A percentile compares a stretch with the other conserved stretches of the same genome.
Conservation (phyloP, 2,888 invertebrate species). For the Cybosia mesomella region DNA sequence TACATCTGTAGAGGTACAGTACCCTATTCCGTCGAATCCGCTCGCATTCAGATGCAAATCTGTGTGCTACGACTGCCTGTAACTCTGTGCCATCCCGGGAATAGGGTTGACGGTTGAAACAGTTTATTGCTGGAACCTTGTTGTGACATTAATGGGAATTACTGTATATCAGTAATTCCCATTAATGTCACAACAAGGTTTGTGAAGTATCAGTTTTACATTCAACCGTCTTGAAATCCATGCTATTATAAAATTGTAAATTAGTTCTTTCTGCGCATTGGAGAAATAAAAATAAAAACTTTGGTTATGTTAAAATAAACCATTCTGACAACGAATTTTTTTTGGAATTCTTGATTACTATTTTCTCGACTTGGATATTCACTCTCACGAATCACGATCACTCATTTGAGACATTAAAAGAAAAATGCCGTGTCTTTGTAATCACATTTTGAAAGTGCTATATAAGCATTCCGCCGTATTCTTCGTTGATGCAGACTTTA, state of each 20-base stretch:
- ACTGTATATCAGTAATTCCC: too few species aligned
- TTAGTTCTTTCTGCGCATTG: too few species aligned
- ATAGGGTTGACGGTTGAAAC: constrained; percentile 36
- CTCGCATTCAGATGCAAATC: constrained; percentile 52
- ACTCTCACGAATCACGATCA: too few species aligned
- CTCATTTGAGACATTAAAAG: background rate
- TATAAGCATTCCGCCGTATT: background rate
- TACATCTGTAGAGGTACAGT: constrained; percentile 29
- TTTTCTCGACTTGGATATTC: too few species aligned
- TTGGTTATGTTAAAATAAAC: too few species aligned
- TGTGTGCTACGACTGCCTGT: constrained; percentile 35
- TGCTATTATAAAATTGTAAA: too few species aligned
- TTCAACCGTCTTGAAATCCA: background rate
- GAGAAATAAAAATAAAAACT: too few species aligned
- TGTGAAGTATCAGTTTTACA: background rate
- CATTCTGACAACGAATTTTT: too few species aligned
- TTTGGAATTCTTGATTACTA: too few species aligned
- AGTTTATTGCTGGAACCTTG: constrained; percentile 8
- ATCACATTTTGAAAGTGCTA: background rate
- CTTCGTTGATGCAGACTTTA: background rate
- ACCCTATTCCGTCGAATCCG: constrained; percentile 34
- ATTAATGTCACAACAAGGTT: too few species aligned
- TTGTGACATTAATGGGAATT: background rate
- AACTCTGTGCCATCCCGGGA: constrained; percentile 38
- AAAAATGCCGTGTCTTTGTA: background rate